Base-by-base conservation (phyloP, 2,797 vertebrate species). In the Lepus oiostolus region DNA sequence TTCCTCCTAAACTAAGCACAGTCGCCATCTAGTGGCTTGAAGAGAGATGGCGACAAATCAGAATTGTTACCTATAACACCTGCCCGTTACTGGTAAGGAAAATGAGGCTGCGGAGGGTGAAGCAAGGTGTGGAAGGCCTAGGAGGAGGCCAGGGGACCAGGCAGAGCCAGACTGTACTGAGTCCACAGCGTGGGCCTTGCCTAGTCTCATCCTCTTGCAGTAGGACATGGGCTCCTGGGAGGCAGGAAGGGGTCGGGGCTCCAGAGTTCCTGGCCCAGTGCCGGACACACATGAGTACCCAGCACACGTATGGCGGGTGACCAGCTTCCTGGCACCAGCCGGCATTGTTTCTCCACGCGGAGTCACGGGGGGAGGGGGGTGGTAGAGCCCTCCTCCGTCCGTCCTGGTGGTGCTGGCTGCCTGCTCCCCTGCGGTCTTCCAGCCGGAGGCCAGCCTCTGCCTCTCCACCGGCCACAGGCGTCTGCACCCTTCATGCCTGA, bases 1-100 rank as follows among this genome's bases (percentile, higher is more conserved):
- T 94, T 94, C 58, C 16, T 95, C 62, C 85, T 90, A 85, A 95
- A 95, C 72, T 91, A 90, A 92, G 71, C 86, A 83, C 63, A 94
- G 4, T 85, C 8, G 30, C 83, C 88, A 95, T 82, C 92, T 97
- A 95, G 93, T 65, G 95, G 72, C 83, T 86, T 30, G 58, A 88
- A 72, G 75, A 71, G 62, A 85, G 88, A 92, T 85, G 11, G 92
- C 84, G 82, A 79, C 28, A 4, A 58, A 16, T 58, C 19, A 21
- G 54, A 58, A 58, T 58, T 21, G 42, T 47, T 9, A 47, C 8
- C 42, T 47, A 8, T 47, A 47, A 47, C 42, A 47, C 42, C 42
- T 47, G 8, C 42, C 42, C 42, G 1, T 42, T 42, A 42, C 42
- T 9, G 42, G 42, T 19, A 30, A 84, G 35, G 32, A 80, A 94